Evolutionary conservation across 2,797 vertebrate species (phyloP), one percentile per base, ranked within the genome.

Genomic region (Malacoraja senta): DNA sequence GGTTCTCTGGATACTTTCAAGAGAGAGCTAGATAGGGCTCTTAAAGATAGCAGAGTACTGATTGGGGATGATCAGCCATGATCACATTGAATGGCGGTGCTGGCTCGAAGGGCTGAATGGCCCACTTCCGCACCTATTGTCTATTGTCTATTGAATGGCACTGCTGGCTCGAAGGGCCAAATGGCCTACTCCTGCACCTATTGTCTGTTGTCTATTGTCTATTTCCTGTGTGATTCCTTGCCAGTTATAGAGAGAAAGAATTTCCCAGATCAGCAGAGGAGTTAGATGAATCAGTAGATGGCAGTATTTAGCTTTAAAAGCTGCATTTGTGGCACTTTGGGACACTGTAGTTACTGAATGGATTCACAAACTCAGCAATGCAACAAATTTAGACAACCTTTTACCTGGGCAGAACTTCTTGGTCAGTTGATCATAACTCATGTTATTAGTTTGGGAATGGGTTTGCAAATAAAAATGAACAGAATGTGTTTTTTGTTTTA

Each of bases 281-380:
- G 68, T 21, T 19, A 68, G 19, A 88, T 68, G 61, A 19, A 88
- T 35, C 84, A 88, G 61, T 26, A 88, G 84, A 68, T 88, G 84
- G 84, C 84, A 88, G 63, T 35, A 88, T 88, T 88, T 88, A 88
- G 63, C 84, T 88, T 68, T 88, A 35, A 88, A 68, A 68, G 17
- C 32, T 88, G 63, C n/a, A 68, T 88, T 65, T 10, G 15, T 68
- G 61, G n/a, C 32, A 35, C n/a, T 61, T 10, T 68, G n/a, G n/a
- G 29, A 65, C 10, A 0, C 44, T 53, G 44, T 3, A 53, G 44
- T 53, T 53, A 6, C 44, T 53, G 44, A 53, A 53, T 53, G 44
- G 44, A 53, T 53, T 53, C 44, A 53, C 15, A 68, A 68, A 19
- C 8, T 88, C n/a, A 68, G n/a, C 2, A 35, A 35, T 88, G 63